phyloP scores from a whole-genome alignment of 2,113 vertebrate genomes.

The Eurypyga helias region DNA sequence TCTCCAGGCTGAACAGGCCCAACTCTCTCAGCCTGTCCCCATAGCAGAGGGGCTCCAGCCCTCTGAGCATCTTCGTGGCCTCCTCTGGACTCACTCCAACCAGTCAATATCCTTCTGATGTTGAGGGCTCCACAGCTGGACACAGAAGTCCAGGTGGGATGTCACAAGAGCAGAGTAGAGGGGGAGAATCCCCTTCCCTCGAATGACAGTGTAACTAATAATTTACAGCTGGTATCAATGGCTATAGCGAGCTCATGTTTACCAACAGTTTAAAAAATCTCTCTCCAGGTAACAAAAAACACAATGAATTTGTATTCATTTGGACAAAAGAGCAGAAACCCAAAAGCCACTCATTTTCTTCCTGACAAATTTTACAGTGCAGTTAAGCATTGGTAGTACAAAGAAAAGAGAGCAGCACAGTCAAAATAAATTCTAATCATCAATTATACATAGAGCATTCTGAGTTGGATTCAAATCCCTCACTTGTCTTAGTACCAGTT shows the following conservation, averaged over 20 bases:
- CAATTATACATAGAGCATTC: conserved; percentile 44
- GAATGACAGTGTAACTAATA: background rate
- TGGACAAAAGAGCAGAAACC: background rate
- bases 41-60: no score
- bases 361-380: background rate
- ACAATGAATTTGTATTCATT: background rate
- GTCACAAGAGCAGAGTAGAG: no score
- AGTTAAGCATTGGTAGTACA: background rate
- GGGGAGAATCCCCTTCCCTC: background rate
- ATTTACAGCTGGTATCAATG: background rate
- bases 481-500: conserved; percentile 11
- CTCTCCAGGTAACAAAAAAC: background rate
- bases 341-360: background rate
- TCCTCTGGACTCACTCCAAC: no score
- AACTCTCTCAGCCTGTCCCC: no score
- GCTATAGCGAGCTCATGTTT: background rate
- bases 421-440: conserved; percentile 55
- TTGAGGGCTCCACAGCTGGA: no score
- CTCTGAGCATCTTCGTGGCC: no score
- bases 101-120: no score
- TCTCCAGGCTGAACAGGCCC: no score
- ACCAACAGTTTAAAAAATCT: background rate
- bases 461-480: background rate
- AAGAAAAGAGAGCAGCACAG: background rate
- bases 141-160: no score